Base-by-base conservation (phyloP, 1,140 invertebrate genomes). In the Homalodisca vitripennis region DNA sequence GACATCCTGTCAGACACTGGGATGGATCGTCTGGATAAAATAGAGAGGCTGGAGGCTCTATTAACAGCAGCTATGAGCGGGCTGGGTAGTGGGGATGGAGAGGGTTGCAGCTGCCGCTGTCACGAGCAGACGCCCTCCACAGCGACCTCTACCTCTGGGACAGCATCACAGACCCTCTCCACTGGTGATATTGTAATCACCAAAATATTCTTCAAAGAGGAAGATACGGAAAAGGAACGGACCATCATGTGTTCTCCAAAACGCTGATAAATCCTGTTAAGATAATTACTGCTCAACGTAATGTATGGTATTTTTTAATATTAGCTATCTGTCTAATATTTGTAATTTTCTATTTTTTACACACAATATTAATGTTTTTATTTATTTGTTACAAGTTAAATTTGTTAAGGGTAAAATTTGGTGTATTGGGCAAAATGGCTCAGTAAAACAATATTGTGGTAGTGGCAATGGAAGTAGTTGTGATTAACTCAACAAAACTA, bases 161-260 rank as follows among this genome's bases (percentile, higher is more conserved):
- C 86, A 27, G 86, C 84, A 27, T 90, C 88, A 67, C 93, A 96
- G 79, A 96, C 94, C 1, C 80, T 94, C 17, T 94, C 92, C 75
- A 96, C 94, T n/a, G 93, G 94, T 63, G 93, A 95, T 79, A 93
- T 96, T 77, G 93, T 95, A 27, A 94, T 95, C 72, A 95, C 93
- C 55, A 92, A 91, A 81, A 92, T 95, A 73, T 93, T 88, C 80
- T 92, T 92, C 79, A 87, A 88, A 57, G 90, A 92, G 70, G 81
- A 77, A 64, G 80, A 79, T 47, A 76, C 74, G 57, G 75, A 76
- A 46, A 67, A 70, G 67, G 70, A 77, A 57, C 48, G 48, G 17
- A 68, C 69, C 26, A 55, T 66, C n/a, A 26, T 53, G 3, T 66
- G 32, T 22, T 46, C 63, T 1, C 24, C 34, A 1, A 66, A 66